These are phyloP conservation scores for Chaetoderma sp. DNA, from an alignment of 2,888 invertebrate genomes.

Conservation along the genomic window DNA sequence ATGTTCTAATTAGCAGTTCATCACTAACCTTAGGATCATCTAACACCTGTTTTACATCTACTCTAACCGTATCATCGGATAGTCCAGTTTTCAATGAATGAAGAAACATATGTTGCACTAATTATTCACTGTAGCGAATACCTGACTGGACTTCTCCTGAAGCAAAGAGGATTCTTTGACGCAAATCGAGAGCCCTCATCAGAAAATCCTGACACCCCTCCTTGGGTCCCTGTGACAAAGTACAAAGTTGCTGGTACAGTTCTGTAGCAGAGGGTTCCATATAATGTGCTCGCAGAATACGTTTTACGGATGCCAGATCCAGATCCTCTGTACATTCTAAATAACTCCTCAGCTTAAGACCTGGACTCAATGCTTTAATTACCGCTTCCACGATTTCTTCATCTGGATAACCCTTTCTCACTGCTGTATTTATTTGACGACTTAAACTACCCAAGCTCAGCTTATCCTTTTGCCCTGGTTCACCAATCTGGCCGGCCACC, in stretches of 20 bases:
- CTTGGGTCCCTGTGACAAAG: background rate
- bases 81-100: background rate
- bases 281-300: background rate
- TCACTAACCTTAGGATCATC: conserved; percentile 2
- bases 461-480: background rate
- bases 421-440: background rate
- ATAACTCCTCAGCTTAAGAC: background rate
- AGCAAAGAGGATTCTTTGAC: conserved; percentile 7
- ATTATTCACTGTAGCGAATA: background rate
- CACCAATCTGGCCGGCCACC: background rate
- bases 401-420: background rate
- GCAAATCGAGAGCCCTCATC: background rate
- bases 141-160: background rate
- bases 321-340: background rate
- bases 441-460: background rate
- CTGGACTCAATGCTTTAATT: background rate
- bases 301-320: background rate
- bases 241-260: background rate
- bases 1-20: conserved; percentile 1
- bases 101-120: background rate
- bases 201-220: conserved; percentile 2
- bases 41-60: background rate
- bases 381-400: background rate
- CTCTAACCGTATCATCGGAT: background rate
- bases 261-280: background rate